Evolutionary conservation across 2,888 invertebrate genomes (phyloP), one percentile per base, ranked within the genome.

Genomic region (Frankliniella fusca): DNA sequence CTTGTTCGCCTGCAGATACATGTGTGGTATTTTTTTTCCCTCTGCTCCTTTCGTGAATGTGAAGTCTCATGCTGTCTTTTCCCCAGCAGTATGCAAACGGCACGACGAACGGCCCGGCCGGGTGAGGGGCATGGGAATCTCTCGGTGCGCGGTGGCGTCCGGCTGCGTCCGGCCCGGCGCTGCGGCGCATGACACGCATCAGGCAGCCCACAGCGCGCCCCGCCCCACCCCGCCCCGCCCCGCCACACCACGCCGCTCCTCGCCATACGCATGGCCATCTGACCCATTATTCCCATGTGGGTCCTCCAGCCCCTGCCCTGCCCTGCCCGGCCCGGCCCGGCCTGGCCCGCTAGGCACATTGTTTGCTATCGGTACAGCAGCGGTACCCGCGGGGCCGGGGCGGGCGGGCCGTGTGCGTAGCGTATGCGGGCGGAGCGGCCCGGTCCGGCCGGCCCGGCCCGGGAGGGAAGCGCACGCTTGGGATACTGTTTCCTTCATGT

Each of bases 341-440:
- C n/a, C 15, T 54, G 70, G 27, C 70, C 70, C 70, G 70, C 70
- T 76, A 76, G 23, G 70, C 70, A 76, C 70, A 76, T 76, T 76
- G 70, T 76, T 76, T 76, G 70, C 70, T 10, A 38, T 38, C 38
- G 38, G 38, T 38, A 38, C 38, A 2, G 38, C 38, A 38, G 38
- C 38, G 38, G 38, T 38, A 38, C 38, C 38, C 61, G 15, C 20
- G 61, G 61, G 61, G 54, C 54, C 54, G 54, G 50, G 50, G 50
- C 50, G 50, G 10, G 50, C 10, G 50, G 50, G 54, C 54, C 8
- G 54, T 12, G 54, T 12, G 54, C 38, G 38, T 18, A 54, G 54
- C 15, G 54, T 12, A 12, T 54, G 54, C 15, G 54, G 54, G 54
- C 54, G 54, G 54, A 54, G 54, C 15, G 54, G 54, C 5, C 54